A percentile compares a stretch with the other conserved stretches of the same genome.
Evolutionary conservation across 2,113 vertebrate genomes (phyloP).

Genomic region (Odontophorus gujanensis): DNA sequence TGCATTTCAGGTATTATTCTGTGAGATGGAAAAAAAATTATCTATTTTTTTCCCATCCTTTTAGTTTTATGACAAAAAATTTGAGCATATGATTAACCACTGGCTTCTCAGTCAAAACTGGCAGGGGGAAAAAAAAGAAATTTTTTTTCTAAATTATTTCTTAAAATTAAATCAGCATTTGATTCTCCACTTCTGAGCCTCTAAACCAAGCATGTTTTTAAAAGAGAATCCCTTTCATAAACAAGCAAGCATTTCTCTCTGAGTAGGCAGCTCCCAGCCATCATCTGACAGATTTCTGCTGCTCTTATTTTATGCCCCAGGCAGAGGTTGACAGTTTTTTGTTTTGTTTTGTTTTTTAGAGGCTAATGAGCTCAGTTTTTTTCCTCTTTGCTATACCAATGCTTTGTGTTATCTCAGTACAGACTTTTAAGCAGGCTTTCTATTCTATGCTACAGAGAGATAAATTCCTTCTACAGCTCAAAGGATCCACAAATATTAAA

Average conservation of each 20-base stretch:
- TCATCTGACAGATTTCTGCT: not conserved
- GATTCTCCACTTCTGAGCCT: not conserved
- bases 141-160: not conserved
- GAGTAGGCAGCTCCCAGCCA: not conserved
- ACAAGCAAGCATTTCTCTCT: not conserved
- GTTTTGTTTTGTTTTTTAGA: not conserved
- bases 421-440: not conserved
- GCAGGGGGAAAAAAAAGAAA: not conserved
- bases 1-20: not conserved
- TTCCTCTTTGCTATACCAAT: not conserved
- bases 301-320: not conserved
- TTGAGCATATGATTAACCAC: not conserved
- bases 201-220: not conserved
- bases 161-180: not conserved
- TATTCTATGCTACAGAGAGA: not conserved
- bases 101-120: not conserved
- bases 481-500: not conserved
- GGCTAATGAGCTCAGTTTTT: not conserved
- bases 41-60: rapidly evolving
- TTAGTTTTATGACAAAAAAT: not conserved
- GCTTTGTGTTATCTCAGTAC: not conserved
- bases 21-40: not conserved
- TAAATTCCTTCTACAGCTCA: not conserved
- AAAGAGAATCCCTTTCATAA: not conserved
- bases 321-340: not conserved